Percentiles rank a stretch among this genome's conserved stretches.
Evolutionary conservation across 2,888 invertebrate species (phyloP).

Genomic region (Xestia c-nigrum): DNA sequence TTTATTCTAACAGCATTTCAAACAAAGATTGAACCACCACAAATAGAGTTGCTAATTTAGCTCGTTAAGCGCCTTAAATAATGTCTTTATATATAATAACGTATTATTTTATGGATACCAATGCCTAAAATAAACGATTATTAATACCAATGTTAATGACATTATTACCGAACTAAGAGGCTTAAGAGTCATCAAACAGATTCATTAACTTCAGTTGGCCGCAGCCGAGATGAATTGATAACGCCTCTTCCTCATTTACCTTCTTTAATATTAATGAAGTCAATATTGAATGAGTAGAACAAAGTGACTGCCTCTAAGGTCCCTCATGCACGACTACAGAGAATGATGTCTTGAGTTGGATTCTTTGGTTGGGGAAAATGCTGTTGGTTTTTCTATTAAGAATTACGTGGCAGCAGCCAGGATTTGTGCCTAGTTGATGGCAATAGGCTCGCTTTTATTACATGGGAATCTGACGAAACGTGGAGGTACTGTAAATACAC

Average conservation of each 20-base stretch:
- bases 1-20: no score
- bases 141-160: slow-evolving; percentile 9
- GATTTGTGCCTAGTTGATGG: not conserved
- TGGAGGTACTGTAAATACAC: no score
- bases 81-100: no score
- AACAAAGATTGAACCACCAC: no score
- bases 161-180: slow-evolving; percentile 27
- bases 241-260: slow-evolving; percentile 37
- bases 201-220: slow-evolving; percentile 41
- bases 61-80: no score
- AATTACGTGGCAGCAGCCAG: not conserved
- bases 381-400: not conserved
- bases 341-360: not conserved
- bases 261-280: slow-evolving; percentile 20
- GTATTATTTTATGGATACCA: no score
- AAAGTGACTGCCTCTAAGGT: not conserved
- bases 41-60: no score
- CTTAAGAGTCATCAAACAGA: slow-evolving; percentile 30
- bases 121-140: no score
- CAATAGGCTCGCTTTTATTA: not conserved
- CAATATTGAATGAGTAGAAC: not conserved
- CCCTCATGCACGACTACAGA: not conserved
- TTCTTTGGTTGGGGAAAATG: not conserved
- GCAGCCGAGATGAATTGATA: slow-evolving; percentile 31
- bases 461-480: no score